Conservation (phyloP, 2,797 vertebrate genomes). For the Taenioides sp. region DNA sequence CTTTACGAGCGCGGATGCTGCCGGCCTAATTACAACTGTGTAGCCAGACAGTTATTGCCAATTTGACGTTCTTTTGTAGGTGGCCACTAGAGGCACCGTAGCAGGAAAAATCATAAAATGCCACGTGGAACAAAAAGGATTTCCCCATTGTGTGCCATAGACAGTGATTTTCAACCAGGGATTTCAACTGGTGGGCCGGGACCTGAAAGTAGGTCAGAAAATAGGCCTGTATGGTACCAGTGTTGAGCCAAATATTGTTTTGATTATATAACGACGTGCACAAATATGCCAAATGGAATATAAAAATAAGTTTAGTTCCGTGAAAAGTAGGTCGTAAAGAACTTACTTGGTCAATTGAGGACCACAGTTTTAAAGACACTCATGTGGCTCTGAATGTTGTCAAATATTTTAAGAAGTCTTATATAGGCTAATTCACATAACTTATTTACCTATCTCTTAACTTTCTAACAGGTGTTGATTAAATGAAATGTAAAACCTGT, state of each 20-base stretch:
- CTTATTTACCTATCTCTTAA: neutral
- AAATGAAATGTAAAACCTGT: too few relatives aligned
- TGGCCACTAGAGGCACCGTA: constrained; percentile 9
- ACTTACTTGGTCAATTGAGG: neutral
- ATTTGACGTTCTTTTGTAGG: constrained; percentile 2
- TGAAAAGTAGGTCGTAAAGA: neutral
- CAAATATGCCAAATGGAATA: neutral
- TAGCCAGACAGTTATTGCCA: constrained; percentile 16
- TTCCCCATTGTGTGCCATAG: neutral
- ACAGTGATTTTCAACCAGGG: neutral
- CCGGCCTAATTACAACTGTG: constrained; percentile 48
- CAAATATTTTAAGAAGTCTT: neutral
- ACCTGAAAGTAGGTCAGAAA: constrained; percentile 8
- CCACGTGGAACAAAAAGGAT: constrained; percentile 9
- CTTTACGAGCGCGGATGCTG: constrained; percentile 49
- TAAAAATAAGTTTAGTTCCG: neutral
- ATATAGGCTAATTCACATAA: neutral
- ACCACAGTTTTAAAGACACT: neutral
- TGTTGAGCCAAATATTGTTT: neutral
- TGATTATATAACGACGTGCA: neutral
- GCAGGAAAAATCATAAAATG: constrained; percentile 11
- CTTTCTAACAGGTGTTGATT: too few relatives aligned
- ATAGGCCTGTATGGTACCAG: neutral
- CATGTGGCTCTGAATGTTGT: neutral
- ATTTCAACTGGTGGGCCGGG: constrained; percentile 4